Evolutionary conservation across 1,140 invertebrate genomes (phyloP).

Genomic region (Megalonaias nervosa): DNA sequence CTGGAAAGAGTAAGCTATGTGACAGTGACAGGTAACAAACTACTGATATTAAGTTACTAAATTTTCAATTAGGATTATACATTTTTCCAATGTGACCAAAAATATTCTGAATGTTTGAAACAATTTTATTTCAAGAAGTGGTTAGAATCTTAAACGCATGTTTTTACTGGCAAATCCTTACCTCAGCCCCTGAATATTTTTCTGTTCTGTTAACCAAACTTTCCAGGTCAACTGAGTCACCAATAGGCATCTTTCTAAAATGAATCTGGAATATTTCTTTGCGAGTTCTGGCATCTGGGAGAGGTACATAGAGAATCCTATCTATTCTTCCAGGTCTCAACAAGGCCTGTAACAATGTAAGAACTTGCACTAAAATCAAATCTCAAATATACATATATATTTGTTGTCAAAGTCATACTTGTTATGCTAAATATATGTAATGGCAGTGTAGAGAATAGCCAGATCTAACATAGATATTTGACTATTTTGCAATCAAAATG

Average conservation of each 20-base stretch:
- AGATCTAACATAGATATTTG: too few relatives aligned
- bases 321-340: constrained; percentile 91
- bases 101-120: background rate
- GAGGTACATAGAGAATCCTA: constrained; percentile 88
- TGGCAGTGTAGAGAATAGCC: too few relatives aligned
- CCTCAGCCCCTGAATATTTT: constrained; percentile 91
- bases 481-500: too few relatives aligned
- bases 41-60: background rate
- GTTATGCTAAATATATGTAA: too few relatives aligned
- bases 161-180: constrained; percentile 63
- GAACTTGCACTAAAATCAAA: background rate
- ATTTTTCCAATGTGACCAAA: background rate
- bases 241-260: constrained; percentile 77
- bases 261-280: constrained; percentile 80
- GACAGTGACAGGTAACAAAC: background rate
- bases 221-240: constrained; percentile 77
- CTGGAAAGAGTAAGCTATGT: background rate
- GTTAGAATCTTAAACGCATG: background rate
- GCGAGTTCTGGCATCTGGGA: constrained; percentile 82
- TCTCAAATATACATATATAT: too few relatives aligned
- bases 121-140: background rate
- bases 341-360: constrained; percentile 78
- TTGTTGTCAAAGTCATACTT: too few relatives aligned
- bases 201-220: constrained; percentile 79
- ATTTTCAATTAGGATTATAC: background rate